Percentiles rank a stretch among this genome's conserved stretches.
Evolutionary conservation across 2,797 vertebrate species (phyloP).

Genomic region (Argya squamiceps): DNA sequence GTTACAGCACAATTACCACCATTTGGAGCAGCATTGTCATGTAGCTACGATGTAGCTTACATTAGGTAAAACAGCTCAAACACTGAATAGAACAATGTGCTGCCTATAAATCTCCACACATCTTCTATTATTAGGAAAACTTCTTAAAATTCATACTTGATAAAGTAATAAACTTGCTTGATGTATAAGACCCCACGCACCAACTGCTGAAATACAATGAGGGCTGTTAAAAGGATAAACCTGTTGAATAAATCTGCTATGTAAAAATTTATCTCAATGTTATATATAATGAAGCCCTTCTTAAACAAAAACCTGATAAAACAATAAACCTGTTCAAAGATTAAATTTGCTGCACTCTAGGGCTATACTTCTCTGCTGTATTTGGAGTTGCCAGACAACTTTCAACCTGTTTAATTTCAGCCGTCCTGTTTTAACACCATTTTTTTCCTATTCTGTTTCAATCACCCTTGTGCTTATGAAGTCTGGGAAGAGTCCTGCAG

Average conservation of each 20-base stretch:
- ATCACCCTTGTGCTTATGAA: background rate
- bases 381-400: slow-evolving; percentile 63
- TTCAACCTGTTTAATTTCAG: slow-evolving; percentile 70
- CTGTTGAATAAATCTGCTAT: slow-evolving; percentile 74
- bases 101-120: slow-evolving; percentile 50
- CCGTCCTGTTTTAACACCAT: background rate
- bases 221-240: slow-evolving; percentile 70
- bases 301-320: slow-evolving; percentile 73
- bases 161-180: slow-evolving; percentile 74
- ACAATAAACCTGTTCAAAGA: slow-evolving; percentile 72
- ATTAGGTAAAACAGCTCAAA: slow-evolving; percentile 49
- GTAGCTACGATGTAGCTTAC: slow-evolving; percentile 29
- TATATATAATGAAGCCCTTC: slow-evolving; percentile 70
- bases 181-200: slow-evolving; percentile 68
- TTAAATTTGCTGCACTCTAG: slow-evolving; percentile 67
- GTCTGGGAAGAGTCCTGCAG: background rate
- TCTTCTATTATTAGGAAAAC: slow-evolving; percentile 67
- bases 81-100: slow-evolving; percentile 33
- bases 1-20: slow-evolving; percentile 14
- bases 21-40: slow-evolving; percentile 1
- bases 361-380: slow-evolving; percentile 64
- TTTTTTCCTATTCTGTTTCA: slow-evolving; percentile 5
- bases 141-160: slow-evolving; percentile 75
- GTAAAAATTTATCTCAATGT: slow-evolving; percentile 66
- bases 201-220: slow-evolving; percentile 65